Conservation (phyloP, 2,888 invertebrate genomes). For the Tetranychus piercei region DNA sequence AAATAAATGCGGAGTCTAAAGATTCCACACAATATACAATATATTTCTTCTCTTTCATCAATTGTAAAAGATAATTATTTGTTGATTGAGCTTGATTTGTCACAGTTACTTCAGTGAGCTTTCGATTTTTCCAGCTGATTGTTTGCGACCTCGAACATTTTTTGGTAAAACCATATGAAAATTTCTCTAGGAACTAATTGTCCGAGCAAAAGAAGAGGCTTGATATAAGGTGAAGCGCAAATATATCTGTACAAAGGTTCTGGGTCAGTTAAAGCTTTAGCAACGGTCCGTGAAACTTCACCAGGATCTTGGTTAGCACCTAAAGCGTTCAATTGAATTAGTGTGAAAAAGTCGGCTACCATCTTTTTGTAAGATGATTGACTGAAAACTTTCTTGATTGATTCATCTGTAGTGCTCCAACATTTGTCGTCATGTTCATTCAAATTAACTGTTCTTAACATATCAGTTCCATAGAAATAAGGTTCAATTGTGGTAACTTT, state of each 20-base stretch:
- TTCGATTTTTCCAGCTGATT: slow-evolving; percentile 13
- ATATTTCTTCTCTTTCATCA: no score
- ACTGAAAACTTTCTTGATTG: background rate
- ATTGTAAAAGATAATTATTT: no score
- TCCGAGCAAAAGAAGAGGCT: background rate
- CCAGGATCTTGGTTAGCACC: background rate
- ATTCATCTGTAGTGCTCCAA: background rate
- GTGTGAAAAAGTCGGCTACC: background rate
- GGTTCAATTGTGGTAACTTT: slow-evolving; percentile 30
- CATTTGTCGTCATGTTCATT: background rate
- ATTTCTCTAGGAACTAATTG: background rate
- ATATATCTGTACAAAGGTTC: background rate
- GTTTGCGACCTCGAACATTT: background rate
- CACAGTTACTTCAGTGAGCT: background rate
- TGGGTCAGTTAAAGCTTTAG: slow-evolving; percentile 3
- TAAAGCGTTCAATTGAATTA: background rate
- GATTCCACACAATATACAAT: no score
- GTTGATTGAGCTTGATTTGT: no score
- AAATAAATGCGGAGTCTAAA: no score
- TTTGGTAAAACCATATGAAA: background rate
- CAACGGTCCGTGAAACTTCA: slow-evolving; percentile 1
- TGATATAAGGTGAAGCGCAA: slow-evolving; percentile 1
- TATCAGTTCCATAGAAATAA: slow-evolving; percentile 29
- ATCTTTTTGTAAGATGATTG: background rate
- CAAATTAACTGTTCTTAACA: background rate